A percentile compares a stretch with the other conserved stretches of the same genome.
phyloP scores from a whole-genome alignment of 2,888 invertebrate species.

The Pherbina coryleti region DNA sequence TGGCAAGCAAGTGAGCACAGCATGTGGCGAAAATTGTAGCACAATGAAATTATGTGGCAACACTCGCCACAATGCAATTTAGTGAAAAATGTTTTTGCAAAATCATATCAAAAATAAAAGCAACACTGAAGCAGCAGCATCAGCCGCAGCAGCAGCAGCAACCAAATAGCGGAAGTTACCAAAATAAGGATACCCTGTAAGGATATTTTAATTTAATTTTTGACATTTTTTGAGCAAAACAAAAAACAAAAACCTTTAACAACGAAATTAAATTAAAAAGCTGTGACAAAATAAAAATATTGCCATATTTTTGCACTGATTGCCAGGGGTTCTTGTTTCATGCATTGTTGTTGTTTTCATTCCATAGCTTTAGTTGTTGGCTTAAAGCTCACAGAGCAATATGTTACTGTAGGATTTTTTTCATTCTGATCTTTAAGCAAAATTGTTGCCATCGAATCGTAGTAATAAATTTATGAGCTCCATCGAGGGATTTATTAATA shows the following conservation, averaged over 20 bases:
- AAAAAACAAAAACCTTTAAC: too few species aligned
- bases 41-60: conserved; percentile 44
- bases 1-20: neutral
- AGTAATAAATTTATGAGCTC: conserved; percentile 50
- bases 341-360: neutral
- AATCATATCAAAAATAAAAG: neutral
- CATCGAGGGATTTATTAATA: conserved; percentile 49
- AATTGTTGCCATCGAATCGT: conserved; percentile 43
- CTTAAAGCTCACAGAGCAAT: neutral
- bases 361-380: neutral
- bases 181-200: too few species aligned
- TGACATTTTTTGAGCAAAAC: too few species aligned
- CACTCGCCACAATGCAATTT: conserved; percentile 42
- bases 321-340: neutral
- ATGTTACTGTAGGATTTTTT: neutral
- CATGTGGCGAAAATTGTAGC: conserved; percentile 28
- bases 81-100: conserved; percentile 27
- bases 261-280: too few species aligned
- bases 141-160: too few species aligned
- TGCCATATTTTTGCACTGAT: neutral
- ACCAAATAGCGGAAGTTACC: too few species aligned
- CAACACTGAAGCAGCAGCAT: neutral
- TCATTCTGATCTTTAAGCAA: conserved; percentile 23
- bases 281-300: too few species aligned
- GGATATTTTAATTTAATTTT: too few species aligned